Evolutionary conservation across 2,113 vertebrate species (phyloP), one percentile per base, ranked within the genome.

Genomic region (Aptenodytes forsteri): DNA sequence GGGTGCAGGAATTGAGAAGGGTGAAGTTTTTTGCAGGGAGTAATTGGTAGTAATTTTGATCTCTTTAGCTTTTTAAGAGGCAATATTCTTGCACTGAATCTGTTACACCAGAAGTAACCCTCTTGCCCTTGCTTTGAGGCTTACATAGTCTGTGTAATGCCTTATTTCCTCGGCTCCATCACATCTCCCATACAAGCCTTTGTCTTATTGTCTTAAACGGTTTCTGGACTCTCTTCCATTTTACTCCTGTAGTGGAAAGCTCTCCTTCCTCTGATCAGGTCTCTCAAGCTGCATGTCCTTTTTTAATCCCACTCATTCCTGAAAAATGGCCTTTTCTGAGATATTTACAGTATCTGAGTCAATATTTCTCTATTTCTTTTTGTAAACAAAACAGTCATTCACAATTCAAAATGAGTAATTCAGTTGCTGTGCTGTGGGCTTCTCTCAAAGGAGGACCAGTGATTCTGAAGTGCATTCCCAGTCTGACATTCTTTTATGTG

Each of bases 281-380:
- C 54, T 89, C 46, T 93, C 70, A 93, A 71, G 67, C 62, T 95
- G 64, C 0, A 0, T 95, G 84, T 93, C 82, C 82, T 89, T 87
- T 96, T 80, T 87, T 62, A 91, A 11, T 91, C 79, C 64, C 13
- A n/a, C 50, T 95, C 59, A 27, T 83, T 94, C n/a, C 86, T 95
- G 87, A 87, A 91, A 89, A 95, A 42, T 81, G 84, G 70, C 75
- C 54, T 91, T 91, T 94, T 59, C 87, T 80, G 78, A 90, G 84
- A 40, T 82, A 67, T 69, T 89, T 79, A 70, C 73, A 66, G 70
- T 55, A 34, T 93, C 70, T 94, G 95, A 96, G 89, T 93, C 91
- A 96, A 59, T 96, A 93, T 97, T 96, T 93, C n/a, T 83, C 49
- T 76, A 1, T 79, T 87, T 89, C 34, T 87, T 69, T 83, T 62